Base-by-base conservation (phyloP, 2,113 vertebrate genomes). In the Corythornis vintsioides region DNA sequence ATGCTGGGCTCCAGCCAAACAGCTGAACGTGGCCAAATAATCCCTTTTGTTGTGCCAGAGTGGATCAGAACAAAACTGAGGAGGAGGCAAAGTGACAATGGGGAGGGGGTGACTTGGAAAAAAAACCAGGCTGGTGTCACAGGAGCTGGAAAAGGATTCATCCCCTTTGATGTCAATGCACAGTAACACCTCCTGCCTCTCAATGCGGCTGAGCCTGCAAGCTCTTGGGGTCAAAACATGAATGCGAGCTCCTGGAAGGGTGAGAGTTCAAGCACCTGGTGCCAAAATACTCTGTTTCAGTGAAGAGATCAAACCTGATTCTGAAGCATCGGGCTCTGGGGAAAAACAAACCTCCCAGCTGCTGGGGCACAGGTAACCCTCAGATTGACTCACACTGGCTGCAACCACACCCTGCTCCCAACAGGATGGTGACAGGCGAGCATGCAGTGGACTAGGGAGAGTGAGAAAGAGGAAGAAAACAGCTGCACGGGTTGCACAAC, bases 401-500 rank as follows among this genome's bases (percentile, higher is more conserved):
- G 10, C 63, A 82, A 83, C 85, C 64, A 82, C 84, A 83, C 95
- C 92, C 90, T 64, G 57, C 9, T 74, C 66, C 69, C 60, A 59
- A 92, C 79, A 71, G 80, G 88, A 77, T 67, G 80, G n/a, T 69
- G 38, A 33, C 83, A 55, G 56, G 13, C 17, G 53, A 57, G 79
- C 86, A 42, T 0, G 4, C 4, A 10, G 64, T 3, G 48, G 86
- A 86, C 80, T 55, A 71, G 90, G 72, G 40, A 86, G 56, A 85
- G 71, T 63, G 78, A 82, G 89, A 86, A 86, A 79, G 87, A 92
- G 92, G 91, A 92, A 93, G 85, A 88, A 93, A 94, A 94, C 88
- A 96, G 83, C 73, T 48, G 13, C 6, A 1, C 12, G 31, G 33
- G 66, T 95, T 95, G 77, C 96, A 87, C 92, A 95, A 94, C 55